Evolutionary conservation across 1,140 invertebrate species (phyloP), one percentile per base, ranked within the genome.

Genomic region (Drosophila trapezifrons): DNA sequence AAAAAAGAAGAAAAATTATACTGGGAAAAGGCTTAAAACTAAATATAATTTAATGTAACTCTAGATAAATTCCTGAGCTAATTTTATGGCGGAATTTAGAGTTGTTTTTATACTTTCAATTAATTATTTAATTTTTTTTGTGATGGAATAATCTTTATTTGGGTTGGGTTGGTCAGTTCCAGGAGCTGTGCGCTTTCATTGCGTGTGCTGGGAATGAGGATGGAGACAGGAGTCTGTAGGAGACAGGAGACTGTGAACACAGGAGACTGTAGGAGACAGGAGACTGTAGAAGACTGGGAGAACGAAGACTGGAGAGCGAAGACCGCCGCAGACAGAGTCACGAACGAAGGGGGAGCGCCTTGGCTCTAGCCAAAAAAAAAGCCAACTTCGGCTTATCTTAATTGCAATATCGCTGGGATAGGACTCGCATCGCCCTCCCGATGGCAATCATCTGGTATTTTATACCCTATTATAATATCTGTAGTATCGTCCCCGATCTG

Each of bases 331-430:
- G 43, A 59, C 18, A 29, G 40, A 72, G 47, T 70, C 29, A 52
- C 37, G 17, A 55, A 38, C 40, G 45, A 32, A 67, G 52, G 46
- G 38, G 40, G 67, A n/a, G n/a, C n/a, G n/a, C n/a, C 75, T 59
- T 71, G 64, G 45, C 58, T 35, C 80, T 65, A 71, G 67, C 46
- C 54, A 15, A 32, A 29, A 29, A n/a, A n/a, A 45, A 35, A 55
- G 70, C 45, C 45, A n/a, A n/a, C n/a, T n/a, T n/a, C n/a, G 52
- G 43, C 80, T 87, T 86, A 86, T 86, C 83, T 86, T 86, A 86
- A 86, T 86, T 86, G 83, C 83, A 87, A 79, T 87, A 86, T 86
- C 83, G 72, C 47, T 67, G 60, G 70, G 49, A 80, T 81, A 15
- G 7, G 17, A 49, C 49, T 35, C 17, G 17, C 49, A 86, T 87